phyloP scores from a whole-genome alignment of 2,113 vertebrate genomes.

The Rafetus swinhoei region DNA sequence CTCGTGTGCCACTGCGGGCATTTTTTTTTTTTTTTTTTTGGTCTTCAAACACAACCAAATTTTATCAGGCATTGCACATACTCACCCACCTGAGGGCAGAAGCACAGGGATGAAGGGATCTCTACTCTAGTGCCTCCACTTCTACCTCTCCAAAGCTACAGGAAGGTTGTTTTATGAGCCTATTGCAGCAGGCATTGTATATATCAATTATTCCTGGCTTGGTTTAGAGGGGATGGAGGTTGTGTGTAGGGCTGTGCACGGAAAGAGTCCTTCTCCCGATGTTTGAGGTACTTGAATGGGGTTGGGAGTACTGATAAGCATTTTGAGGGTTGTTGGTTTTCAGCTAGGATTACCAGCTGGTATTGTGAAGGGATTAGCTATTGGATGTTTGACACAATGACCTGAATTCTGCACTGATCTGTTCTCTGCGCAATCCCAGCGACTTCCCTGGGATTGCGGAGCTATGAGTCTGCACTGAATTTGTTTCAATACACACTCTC shows the following conservation, averaged over 20 bases:
- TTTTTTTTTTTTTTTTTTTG: background rate
- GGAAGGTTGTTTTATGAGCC: background rate
- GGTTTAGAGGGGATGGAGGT: background rate
- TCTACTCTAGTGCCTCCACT: background rate
- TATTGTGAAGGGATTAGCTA: background rate
- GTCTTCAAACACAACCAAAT: background rate
- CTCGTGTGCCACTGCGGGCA: background rate
- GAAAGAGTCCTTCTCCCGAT: background rate
- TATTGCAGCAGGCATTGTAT: background rate
- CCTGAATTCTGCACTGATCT: background rate
- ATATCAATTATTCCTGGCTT: background rate
- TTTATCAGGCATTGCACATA: background rate
- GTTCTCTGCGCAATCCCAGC: rapidly evolving
- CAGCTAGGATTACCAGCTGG: background rate
- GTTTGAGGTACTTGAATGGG: rapidly evolving
- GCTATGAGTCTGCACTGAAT: background rate
- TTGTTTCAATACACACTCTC: background rate
- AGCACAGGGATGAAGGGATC: background rate
- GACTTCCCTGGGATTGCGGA: background rate
- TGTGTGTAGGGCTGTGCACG: background rate
- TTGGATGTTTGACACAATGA: background rate
- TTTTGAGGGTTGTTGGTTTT: background rate
- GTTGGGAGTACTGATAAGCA: background rate
- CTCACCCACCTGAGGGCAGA: background rate
- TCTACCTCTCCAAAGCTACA: background rate